phyloP scores from a whole-genome alignment of 2,888 invertebrate species.

The Drosophila prolongata region DNA sequence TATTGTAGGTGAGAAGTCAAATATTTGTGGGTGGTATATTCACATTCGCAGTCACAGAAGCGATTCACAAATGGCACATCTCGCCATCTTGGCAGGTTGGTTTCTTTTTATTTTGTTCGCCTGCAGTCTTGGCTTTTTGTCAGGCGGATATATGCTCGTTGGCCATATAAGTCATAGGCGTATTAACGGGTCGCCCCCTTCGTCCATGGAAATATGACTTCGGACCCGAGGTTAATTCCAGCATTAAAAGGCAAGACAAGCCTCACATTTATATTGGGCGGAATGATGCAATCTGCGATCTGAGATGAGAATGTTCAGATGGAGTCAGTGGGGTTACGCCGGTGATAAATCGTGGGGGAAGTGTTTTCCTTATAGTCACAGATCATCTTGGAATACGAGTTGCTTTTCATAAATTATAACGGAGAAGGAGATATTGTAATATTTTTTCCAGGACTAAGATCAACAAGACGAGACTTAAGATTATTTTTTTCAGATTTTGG shows the following conservation, averaged over 20 bases:
- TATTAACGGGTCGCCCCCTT: slow-evolving; percentile 55
- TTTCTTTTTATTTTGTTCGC: slow-evolving; percentile 42
- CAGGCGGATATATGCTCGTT: slow-evolving; percentile 58
- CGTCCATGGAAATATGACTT: slow-evolving; percentile 46
- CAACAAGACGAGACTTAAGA: too few relatives aligned
- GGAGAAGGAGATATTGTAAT: too few relatives aligned
- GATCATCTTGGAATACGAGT: slow-evolving; percentile 15
- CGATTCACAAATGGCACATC: slow-evolving; percentile 74
- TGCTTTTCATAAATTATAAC: neutral
- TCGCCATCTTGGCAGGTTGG: slow-evolving; percentile 65
- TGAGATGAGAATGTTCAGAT: slow-evolving; percentile 38
- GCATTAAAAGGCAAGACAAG: slow-evolving; percentile 70
- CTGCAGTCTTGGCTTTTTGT: slow-evolving; percentile 65
- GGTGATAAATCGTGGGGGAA: slow-evolving; percentile 34
- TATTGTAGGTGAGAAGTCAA: slow-evolving; percentile 80
- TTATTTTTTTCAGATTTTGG: too few relatives aligned
- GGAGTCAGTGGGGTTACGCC: slow-evolving; percentile 11
- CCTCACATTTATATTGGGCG: slow-evolving; percentile 55
- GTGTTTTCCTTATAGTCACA: slow-evolving; percentile 28
- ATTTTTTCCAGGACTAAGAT: too few relatives aligned
- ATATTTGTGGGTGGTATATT: slow-evolving; percentile 74
- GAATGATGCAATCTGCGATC: slow-evolving; percentile 49
- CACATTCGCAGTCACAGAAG: slow-evolving; percentile 22
- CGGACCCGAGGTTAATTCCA: slow-evolving; percentile 70
- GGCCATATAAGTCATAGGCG: slow-evolving; percentile 49